Evolutionary conservation across 2,113 vertebrate species (phyloP).

Genomic region (Puffinus mauretanicus): DNA sequence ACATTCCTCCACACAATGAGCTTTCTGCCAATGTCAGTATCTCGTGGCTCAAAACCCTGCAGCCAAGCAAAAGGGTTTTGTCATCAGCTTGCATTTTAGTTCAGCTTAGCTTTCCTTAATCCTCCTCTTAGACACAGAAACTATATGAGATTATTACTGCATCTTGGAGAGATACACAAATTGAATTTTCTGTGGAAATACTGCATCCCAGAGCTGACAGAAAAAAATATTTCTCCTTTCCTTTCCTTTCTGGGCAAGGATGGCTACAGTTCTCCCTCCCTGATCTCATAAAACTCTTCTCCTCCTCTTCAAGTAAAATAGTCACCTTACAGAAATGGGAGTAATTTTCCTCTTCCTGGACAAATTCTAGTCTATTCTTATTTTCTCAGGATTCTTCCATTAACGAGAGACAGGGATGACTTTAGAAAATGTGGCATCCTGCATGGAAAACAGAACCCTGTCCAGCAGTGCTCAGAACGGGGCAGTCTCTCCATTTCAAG

Average conservation of each 20-base stretch:
- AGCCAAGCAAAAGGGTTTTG: neutral
- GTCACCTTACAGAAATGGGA: neutral
- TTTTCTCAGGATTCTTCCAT: neutral
- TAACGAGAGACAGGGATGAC: neutral
- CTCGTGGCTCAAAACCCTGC: constrained; percentile 92
- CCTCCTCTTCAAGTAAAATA: neutral
- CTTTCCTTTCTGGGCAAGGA: neutral
- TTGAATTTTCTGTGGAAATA: neutral
- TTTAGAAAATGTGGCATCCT: neutral
- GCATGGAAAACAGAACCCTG: neutral
- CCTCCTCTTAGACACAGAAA: neutral
- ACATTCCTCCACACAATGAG: constrained; percentile 84
- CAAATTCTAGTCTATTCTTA: neutral
- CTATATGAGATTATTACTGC: neutral
- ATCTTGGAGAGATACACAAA: neutral
- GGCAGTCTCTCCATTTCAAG: neutral
- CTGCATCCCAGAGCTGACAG: neutral
- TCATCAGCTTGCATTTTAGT: neutral
- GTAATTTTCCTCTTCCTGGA: neutral
- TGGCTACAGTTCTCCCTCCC: neutral
- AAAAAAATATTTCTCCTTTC: neutral
- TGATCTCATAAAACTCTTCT: neutral
- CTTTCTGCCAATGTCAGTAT: constrained; percentile 88
- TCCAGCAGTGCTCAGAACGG: neutral
- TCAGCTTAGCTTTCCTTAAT: neutral